phyloP scores from a whole-genome alignment of 2,888 invertebrate species.

The Formica aserva region DNA sequence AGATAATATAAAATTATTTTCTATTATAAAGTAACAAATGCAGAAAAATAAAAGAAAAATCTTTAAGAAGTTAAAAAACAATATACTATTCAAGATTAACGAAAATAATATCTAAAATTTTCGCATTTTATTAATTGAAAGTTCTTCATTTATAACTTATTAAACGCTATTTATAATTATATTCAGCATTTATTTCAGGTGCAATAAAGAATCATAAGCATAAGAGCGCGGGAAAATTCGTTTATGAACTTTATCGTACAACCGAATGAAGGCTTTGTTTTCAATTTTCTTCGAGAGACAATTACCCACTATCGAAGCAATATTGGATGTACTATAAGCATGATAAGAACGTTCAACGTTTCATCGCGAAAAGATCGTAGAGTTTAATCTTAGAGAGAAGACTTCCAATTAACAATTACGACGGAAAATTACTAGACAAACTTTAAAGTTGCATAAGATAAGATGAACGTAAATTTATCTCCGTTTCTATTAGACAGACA shows the following conservation, averaged over 20 bases:
- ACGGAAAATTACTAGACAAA: background rate
- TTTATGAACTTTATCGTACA: conserved; percentile 14
- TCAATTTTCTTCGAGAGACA: conserved; percentile 31
- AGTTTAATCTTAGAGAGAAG: background rate
- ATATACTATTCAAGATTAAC: background rate
- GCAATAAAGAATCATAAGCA: background rate
- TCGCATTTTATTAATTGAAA: background rate
- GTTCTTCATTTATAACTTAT: conserved; percentile 5
- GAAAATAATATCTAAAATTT: conserved; percentile 21
- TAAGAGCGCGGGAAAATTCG: background rate
- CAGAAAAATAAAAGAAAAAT: background rate
- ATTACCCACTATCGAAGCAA: conserved; percentile 24
- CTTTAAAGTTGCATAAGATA: conserved; percentile 30
- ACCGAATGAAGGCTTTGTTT: conserved; percentile 10
- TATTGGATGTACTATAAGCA: conserved; percentile 32
- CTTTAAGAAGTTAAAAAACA: background rate
- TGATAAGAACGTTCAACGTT: conserved; percentile 31
- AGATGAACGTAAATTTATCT: conserved; percentile 42
- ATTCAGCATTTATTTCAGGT: background rate
- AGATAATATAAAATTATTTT: background rate
- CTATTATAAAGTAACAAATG: background rate
- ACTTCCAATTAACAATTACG: conserved; percentile 46
- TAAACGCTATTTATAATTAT: background rate
- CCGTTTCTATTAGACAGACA: conserved; percentile 51
- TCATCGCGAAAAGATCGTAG: background rate